Base-by-base conservation (phyloP, 2,797 vertebrate genomes). In the Syngnathus rostellatus region DNA sequence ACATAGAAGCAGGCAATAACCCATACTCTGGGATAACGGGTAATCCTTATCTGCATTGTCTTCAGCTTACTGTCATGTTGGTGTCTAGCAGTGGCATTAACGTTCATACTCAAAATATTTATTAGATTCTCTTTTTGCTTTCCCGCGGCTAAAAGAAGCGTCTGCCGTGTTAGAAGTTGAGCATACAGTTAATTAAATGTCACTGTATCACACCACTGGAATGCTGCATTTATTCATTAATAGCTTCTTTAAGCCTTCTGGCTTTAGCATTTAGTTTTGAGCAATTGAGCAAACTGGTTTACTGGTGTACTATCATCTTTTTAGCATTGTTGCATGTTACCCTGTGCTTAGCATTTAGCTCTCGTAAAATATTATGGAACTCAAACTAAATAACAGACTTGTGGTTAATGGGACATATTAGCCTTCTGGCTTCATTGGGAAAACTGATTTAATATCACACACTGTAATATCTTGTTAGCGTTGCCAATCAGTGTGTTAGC, bases 11-110 rank as follows among this genome's bases (percentile, higher is more conserved):
- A 87, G 82, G 74, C 77, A 70, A 78, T 67, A 40, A 64, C 61
- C 60, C 59, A 62, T 72, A 69, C 71, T 75, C 77, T 59, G 37
- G 65, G 79, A 72, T 81, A 78, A 77, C 72, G 69, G 11, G 70
- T 89, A 89, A 89, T 90, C 88, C 84, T 85, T 80, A 17, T 77
- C 71, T 74, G 85, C 85, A 89, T 89, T 90, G 88, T 90, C 77
- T 87, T 79, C 85, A 86, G 87, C 83, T 89, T 90, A 88, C 80
- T 87, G 85, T 84, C 77, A 77, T 81, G 83, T 82, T 81, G 74
- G 80, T 85, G 85, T 88, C 86, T 88, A 81, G 81, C 81, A 70
- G 69, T 70, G 64, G 86, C 76, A 82, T 87, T 87, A 85, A 83
- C 71, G 75, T 62, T 71, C 54, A 71, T 70, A 72, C 80, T 83